Percentiles rank a stretch among this genome's conserved stretches.
Evolutionary conservation across 2,797 vertebrate genomes (phyloP).

Genomic region (Pteronotus mesoamericanus): DNA sequence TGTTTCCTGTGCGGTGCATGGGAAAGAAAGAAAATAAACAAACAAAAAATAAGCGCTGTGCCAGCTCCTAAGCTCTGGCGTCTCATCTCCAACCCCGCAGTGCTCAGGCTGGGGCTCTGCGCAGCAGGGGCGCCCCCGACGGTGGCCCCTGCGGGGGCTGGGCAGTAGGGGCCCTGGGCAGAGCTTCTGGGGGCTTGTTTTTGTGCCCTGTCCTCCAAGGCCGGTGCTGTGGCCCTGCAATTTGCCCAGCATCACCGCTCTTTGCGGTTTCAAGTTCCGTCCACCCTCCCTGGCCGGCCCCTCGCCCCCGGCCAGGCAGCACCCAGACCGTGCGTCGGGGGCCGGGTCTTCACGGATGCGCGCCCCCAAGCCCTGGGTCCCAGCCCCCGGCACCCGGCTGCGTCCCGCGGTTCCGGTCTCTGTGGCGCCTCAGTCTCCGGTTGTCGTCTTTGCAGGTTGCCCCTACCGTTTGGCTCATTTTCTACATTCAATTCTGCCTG

Average conservation of each 20-base stretch:
- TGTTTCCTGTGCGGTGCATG: background rate
- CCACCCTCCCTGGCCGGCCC: background rate
- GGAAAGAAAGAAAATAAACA: background rate
- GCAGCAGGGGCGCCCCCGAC: background rate
- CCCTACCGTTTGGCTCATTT: background rate
- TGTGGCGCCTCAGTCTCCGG: too few relatives aligned
- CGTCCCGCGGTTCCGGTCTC: background rate
- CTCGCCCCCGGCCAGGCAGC: background rate
- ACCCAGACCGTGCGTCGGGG: background rate
- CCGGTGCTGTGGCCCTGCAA: background rate
- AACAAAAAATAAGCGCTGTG: background rate
- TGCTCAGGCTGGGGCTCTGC: accelerated
- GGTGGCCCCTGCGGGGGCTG: background rate
- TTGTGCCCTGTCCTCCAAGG: background rate
- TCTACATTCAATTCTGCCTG: background rate
- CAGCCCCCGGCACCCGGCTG: background rate
- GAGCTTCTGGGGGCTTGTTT: background rate
- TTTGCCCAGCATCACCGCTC: background rate
- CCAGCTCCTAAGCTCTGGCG: background rate
- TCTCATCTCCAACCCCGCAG: background rate
- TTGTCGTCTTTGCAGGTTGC: background rate
- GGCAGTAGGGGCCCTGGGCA: background rate
- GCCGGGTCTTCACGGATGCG: background rate
- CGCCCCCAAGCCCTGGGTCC: background rate
- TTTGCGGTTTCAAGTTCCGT: background rate